A percentile compares a stretch with the other conserved stretches of the same genome.
phyloP scores from a whole-genome alignment of 2,888 invertebrate species.

The Folsomia candida region DNA sequence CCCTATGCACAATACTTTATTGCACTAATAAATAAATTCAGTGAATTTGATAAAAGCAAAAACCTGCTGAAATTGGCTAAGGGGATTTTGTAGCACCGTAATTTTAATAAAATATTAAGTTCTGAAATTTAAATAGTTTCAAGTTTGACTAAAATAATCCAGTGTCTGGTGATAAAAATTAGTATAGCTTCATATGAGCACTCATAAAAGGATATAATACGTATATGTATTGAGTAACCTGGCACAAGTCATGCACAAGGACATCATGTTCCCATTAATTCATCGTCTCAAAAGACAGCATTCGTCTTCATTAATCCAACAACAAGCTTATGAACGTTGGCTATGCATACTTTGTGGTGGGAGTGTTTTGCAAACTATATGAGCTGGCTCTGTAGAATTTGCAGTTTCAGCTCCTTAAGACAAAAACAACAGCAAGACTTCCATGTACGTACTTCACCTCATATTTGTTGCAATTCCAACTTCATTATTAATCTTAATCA shows the following conservation, averaged over 20 bases:
- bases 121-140: too few relatives aligned
- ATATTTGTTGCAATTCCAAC: not conserved
- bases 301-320: slow-evolving; percentile 3
- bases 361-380: slow-evolving; percentile 1
- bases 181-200: too few relatives aligned
- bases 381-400: not conserved
- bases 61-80: not conserved
- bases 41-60: not conserved
- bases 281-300: not conserved
- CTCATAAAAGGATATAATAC: not conserved
- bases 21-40: not conserved
- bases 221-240: not conserved
- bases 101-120: too few relatives aligned
- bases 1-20: not conserved
- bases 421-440: not conserved
- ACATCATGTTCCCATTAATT: slow-evolving; percentile 6
- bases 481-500: not conserved
- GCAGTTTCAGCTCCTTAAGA: not conserved
- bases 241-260: not conserved
- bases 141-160: too few relatives aligned
- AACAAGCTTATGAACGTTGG: not conserved
- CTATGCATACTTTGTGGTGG: not conserved
- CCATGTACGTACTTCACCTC: not conserved
- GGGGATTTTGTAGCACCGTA: not conserved
- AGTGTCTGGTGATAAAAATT: too few relatives aligned